A percentile compares a stretch with the other conserved stretches of the same genome.
phyloP scores from a whole-genome alignment of 1,140 invertebrate genomes.

The Drosophila pallidifrons region DNA sequence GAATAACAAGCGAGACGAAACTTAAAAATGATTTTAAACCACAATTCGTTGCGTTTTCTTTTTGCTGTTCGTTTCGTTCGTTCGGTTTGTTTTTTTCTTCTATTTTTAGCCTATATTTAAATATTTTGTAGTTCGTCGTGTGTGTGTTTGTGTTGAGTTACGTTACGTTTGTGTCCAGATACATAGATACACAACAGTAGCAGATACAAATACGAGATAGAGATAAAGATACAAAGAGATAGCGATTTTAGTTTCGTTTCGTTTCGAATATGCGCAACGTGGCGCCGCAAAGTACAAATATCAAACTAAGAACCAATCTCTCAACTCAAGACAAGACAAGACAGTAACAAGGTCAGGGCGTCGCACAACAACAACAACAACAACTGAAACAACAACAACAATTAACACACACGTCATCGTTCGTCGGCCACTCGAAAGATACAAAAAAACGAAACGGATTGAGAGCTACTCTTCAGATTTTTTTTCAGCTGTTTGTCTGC shows the following conservation, averaged over 20 bases:
- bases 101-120: constrained; percentile 67
- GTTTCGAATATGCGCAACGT: constrained; percentile 30
- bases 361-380: constrained; percentile 42
- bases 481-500: constrained; percentile 19
- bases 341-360: constrained; percentile 79
- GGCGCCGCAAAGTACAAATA: constrained; percentile 32
- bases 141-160: constrained; percentile 58
- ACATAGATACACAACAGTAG: constrained; percentile 16
- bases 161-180: constrained; percentile 26
- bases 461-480: constrained; percentile 31
- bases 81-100: constrained; percentile 23
- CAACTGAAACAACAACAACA: constrained; percentile 41
- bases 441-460: constrained; percentile 6
- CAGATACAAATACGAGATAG: not conserved
- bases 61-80: constrained; percentile 25
- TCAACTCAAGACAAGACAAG: constrained; percentile 2
- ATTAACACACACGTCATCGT: constrained; percentile 68
- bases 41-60: constrained; percentile 57
- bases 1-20: constrained; percentile 24
- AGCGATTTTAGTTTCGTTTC: constrained; percentile 30
- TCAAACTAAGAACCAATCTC: constrained; percentile 53
- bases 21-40: constrained; percentile 39
- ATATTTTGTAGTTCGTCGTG: constrained; percentile 44
- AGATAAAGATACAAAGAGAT: not conserved
- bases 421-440: constrained; percentile 42